Evolutionary conservation across 2,113 vertebrate genomes (phyloP), one percentile per base, ranked within the genome.

Genomic region (Hiodon tergisus): DNA sequence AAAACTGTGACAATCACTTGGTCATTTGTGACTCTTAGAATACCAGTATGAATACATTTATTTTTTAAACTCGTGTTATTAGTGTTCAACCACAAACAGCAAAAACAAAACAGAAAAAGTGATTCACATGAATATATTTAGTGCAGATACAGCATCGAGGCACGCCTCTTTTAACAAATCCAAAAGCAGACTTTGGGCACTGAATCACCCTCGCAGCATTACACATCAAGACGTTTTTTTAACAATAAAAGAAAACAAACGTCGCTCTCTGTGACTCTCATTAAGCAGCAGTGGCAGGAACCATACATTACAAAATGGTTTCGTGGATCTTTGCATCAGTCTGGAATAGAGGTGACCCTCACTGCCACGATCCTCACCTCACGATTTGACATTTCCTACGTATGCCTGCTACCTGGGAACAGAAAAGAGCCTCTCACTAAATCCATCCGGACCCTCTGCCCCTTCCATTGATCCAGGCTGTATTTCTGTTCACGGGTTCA

Each of bases 331-430:
- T 78, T 73, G 72, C 76, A 82, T 78, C 63, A 80, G 50, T 73
- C 77, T 71, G 72, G 74, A 74, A 75, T 50, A 75, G 55, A 67
- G 53, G 51, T 60, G 31, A 70, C 51, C 11, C 7, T 11, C 46
- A 61, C 46, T 61, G 31, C 16, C 31, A 14, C 31, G 3, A 31
- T 69, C 66, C 73, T 65, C 68, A 79, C 76, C 79, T 79, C 78
- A 80, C 61, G 76, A 52, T 75, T 71, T 78, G 76, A 78, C 74
- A 79, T 67, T 69, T 77, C 77, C 71, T 75, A 79, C 71, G 70
- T 76, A 75, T 47, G 63, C 51, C 68, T 76, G 69, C 58, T 16
- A 48, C 67, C 77, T 76, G 76, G 76, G 77, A 31, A 75, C 61
- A 81, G 69, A 75, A 66, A 78, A 72, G 62, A 77, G 46, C 55